These are phyloP conservation scores for Ginglymostoma cirratum DNA, from an alignment of 2,113 vertebrate species.

Conservation along the genomic window DNA sequence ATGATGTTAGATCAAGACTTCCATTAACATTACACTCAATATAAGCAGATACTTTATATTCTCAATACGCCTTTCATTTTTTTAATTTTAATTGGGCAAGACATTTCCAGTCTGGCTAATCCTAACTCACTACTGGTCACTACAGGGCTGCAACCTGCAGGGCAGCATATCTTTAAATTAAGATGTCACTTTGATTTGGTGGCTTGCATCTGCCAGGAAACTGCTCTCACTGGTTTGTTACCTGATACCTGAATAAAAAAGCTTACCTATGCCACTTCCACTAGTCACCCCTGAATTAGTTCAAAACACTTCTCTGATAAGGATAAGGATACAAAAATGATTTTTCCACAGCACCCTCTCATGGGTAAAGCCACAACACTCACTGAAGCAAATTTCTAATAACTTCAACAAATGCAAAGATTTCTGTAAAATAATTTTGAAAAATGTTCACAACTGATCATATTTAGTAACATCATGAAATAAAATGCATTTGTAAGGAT, in stretches of 20 bases:
- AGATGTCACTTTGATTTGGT: not conserved
- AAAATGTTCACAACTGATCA: not conserved
- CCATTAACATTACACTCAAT: not conserved
- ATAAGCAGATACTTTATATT: not conserved
- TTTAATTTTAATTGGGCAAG: not conserved
- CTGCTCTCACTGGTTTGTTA: not conserved
- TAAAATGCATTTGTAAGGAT: not conserved
- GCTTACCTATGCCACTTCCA: not conserved
- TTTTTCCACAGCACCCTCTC: not conserved
- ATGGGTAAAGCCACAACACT: not conserved
- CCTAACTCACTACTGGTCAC: not conserved
- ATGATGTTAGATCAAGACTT: not conserved
- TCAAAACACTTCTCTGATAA: not conserved
- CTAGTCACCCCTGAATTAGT: not conserved
- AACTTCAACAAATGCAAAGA: not conserved
- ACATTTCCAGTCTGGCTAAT: not conserved
- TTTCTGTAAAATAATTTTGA: not conserved
- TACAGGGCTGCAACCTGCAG: not conserved
- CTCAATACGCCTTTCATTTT: not conserved
- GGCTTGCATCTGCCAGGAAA: not conserved
- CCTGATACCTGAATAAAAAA: not conserved
- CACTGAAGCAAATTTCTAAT: not conserved
- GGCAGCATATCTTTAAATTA: conserved; percentile 5
- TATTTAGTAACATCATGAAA: not conserved
- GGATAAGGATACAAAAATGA: not conserved